Evolutionary conservation across 2,888 invertebrate genomes (phyloP).

Genomic region (Ormia ochracea): DNA sequence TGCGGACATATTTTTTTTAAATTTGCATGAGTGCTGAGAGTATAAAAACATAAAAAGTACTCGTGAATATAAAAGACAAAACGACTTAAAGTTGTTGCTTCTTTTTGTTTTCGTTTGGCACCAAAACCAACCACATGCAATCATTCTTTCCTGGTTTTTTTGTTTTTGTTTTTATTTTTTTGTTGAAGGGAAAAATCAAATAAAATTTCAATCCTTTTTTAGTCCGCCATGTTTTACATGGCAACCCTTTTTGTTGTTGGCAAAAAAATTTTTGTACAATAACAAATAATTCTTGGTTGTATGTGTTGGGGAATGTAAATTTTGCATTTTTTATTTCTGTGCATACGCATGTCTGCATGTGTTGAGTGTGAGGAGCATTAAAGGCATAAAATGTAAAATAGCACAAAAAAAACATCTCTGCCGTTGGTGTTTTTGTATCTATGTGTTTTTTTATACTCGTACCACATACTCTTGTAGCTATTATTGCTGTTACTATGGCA

Average conservation of each 20-base stretch:
- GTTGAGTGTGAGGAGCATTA: conserved; percentile 1
- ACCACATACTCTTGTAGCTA: conserved; percentile 53
- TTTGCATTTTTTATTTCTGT: background rate
- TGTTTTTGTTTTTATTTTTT: no score
- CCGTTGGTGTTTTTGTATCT: conserved; percentile 11
- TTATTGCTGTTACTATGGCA: conserved; percentile 55
- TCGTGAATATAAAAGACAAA: background rate
- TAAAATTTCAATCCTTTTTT: conserved; percentile 57
- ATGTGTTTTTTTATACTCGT: conserved; percentile 14
- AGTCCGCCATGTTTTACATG: conserved; percentile 73
- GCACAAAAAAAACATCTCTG: conserved; percentile 20
- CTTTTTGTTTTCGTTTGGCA: conserved; percentile 46
- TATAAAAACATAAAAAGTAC: background rate
- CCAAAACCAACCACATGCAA: conserved; percentile 59
- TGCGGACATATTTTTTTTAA: conserved; percentile 34
- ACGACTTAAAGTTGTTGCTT: conserved; percentile 14
- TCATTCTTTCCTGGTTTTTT: conserved; percentile 56
- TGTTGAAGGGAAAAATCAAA: no score
- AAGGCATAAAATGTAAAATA: conserved; percentile 56
- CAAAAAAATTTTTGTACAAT: conserved; percentile 43
- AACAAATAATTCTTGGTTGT: conserved; percentile 1
- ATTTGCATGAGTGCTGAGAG: conserved; percentile 32
- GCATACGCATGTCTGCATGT: background rate
- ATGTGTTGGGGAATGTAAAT: conserved; percentile 15
- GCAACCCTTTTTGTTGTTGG: conserved; percentile 62